Evolutionary conservation across 2,113 vertebrate genomes (phyloP), one percentile per base, ranked within the genome.

Genomic region (Atrichornis clamosus): DNA sequence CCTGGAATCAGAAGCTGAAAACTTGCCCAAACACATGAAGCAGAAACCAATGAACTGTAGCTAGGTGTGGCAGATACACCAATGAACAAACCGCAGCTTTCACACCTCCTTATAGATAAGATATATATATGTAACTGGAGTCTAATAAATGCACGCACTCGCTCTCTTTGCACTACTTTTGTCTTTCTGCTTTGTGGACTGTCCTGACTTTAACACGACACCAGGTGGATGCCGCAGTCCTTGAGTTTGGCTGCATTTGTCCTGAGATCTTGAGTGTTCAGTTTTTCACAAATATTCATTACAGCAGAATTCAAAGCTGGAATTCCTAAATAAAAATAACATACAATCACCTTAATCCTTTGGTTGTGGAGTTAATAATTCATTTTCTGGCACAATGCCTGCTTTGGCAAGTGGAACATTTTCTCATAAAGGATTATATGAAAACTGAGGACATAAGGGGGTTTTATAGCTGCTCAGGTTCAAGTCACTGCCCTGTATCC

Each of bases 251-350:
- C 17, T 55, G 13, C 11, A 28, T 87, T 53, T 91, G 6, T 22
- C 7, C 13, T 0, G 1, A 60, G 9, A 41, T 28, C 14, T 37
- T 82, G 37, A 18, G 13, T 35, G 3, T 49, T 60, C 41, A 0
- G 0, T 85, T 93, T 70, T 90, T 52, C 41, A 60, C 27, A n/a
- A 85, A 62, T 7, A 26, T 52, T 56, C 9, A 24, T 46, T 83
- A 49, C 9, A 74, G 28, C 13, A 53, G 55, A 77, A 84, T 58
- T 82, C 28, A 46, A 72, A 90, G 11, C 1, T 69, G 37, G 41
- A 76, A 90, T 79, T 93, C 32, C 46, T 83, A 65, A 88, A 60
- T 80, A 23, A 80, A 76, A 92, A 88, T 62, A 55, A 30, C 32
- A 39, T 33, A 24, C 11, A 85, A 88, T 13, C 17, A 88, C 14